phyloP scores from a whole-genome alignment of 2,113 vertebrate species.

The Grus americana region DNA sequence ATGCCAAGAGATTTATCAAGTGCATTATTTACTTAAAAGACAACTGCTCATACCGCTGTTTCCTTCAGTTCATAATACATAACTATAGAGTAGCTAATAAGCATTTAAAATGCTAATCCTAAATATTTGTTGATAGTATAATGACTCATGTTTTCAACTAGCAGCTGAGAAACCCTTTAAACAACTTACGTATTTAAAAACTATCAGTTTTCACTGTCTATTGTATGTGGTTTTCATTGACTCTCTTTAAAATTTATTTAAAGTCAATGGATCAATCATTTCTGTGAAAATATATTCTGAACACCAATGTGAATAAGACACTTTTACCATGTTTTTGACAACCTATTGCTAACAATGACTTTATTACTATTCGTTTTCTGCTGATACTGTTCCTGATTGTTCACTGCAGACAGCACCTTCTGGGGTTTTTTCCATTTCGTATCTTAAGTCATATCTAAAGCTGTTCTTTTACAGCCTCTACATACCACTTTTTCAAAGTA shows the following conservation, averaged over 20 bases:
- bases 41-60: not conserved
- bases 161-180: not conserved
- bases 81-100: not conserved
- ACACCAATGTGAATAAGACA: not conserved
- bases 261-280: not conserved
- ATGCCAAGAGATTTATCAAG: not conserved
- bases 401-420: not conserved
- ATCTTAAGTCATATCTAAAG: conserved; percentile 6
- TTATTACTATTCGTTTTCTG: not conserved
- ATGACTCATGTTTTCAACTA: not conserved
- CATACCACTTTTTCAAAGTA: conserved; percentile 56
- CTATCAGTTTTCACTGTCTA: not conserved
- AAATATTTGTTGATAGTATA: not conserved
- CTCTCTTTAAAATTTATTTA: not conserved
- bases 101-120: not conserved
- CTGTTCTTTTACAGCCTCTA: conserved; percentile 42
- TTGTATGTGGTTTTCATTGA: not conserved
- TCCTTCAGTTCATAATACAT: not conserved
- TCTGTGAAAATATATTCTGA: not conserved
- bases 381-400: not conserved
- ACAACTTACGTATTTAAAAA: not conserved
- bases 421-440: not conserved
- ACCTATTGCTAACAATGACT: not conserved
- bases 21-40: not conserved
- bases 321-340: not conserved